These are phyloP conservation scores for Rhinella marina DNA, from an alignment of 2,797 vertebrate genomes.

Conservation along the genomic window DNA sequence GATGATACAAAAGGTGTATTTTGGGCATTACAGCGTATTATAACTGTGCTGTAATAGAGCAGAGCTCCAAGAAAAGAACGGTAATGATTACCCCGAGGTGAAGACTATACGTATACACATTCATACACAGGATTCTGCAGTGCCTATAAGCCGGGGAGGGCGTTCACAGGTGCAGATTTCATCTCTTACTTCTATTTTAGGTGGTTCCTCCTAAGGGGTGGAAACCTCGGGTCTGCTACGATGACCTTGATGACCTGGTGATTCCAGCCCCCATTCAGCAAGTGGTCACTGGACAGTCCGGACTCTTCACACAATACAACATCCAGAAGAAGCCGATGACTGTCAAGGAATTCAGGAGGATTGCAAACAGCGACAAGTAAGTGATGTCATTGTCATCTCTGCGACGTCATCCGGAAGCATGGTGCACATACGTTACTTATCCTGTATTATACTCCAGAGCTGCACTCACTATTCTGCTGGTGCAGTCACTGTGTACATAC, in stretches of 20 bases:
- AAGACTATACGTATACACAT: no score
- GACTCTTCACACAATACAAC: slow-evolving; percentile 98
- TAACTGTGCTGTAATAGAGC: no score
- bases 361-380: slow-evolving; percentile 93
- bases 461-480: no score
- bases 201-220: slow-evolving; percentile 94
- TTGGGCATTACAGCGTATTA: no score
- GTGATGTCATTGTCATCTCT: background rate
- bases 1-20: no score
- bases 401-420: no score
- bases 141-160: background rate
- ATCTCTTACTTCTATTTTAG: slow-evolving; percentile 69
- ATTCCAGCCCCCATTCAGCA: slow-evolving; percentile 97
- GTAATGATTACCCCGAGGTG: no score
- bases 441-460: no score
- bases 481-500: no score
- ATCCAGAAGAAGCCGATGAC: slow-evolving; percentile 99
- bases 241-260: slow-evolving; percentile 91
- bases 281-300: slow-evolving; percentile 96
- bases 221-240: slow-evolving; percentile 89
- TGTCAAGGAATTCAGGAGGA: slow-evolving; percentile 90
- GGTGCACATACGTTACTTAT: no score
- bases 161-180: background rate
- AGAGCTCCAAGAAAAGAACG: no score
- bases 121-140: no score